Evolutionary conservation across 1,140 invertebrate species (phyloP).

Genomic region (Formica exsecta): DNA sequence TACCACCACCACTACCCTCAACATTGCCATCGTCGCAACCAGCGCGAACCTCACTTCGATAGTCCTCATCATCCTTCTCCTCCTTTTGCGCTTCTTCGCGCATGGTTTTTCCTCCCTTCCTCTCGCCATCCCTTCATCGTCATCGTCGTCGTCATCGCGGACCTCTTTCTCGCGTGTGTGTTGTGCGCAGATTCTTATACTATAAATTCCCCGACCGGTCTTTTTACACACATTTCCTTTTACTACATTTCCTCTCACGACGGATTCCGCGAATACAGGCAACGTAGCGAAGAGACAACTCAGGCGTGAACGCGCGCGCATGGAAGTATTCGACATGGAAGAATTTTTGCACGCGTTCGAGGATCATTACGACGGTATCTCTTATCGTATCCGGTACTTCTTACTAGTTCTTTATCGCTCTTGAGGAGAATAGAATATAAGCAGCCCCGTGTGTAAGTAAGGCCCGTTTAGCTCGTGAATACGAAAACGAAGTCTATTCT

Average conservation of each 20-base stretch:
- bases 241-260: conserved; percentile 57
- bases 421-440: conserved; percentile 20
- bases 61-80: conserved; percentile 71
- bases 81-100: conserved; percentile 54
- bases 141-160: not conserved
- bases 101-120: conserved; percentile 45
- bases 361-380: conserved; percentile 9
- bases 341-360: conserved; percentile 7
- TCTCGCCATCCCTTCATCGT: not conserved
- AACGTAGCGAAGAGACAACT: conserved; percentile 52
- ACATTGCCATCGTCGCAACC: conserved; percentile 30
- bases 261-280: conserved; percentile 39
- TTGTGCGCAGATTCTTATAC: conserved; percentile 34
- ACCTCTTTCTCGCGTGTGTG: conserved; percentile 25
- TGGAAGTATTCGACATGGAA: not conserved
- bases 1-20: conserved; percentile 71
- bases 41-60: conserved; percentile 62
- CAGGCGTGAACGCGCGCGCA: conserved; percentile 37
- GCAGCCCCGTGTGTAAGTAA: not conserved
- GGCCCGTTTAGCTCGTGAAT: not conserved
- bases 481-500: conserved; percentile 15
- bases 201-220: conserved; percentile 46
- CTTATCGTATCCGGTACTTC: conserved; percentile 35
- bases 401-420: conserved; percentile 24
- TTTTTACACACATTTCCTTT: conserved; percentile 45